Base-by-base conservation (phyloP, 2,113 vertebrate genomes). In the Tachuris rubrigastra region DNA sequence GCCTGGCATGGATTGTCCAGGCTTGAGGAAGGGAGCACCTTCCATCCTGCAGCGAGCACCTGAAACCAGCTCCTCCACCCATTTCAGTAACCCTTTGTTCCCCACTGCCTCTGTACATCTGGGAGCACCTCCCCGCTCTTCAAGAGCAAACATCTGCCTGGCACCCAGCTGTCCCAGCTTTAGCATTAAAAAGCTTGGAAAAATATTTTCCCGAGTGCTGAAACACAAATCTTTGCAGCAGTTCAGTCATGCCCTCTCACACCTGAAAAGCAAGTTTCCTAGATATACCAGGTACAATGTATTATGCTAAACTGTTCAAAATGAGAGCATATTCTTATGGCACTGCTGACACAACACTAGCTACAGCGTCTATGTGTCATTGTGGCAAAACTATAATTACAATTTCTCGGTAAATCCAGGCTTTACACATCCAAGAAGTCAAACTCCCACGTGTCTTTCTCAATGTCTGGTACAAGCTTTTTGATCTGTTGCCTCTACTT, bases 351-450 rank as follows among this genome's bases (percentile, higher is more conserved):
- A 95, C 95, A 91, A 95, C 76, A 89, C 74, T 65, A 97, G 74
- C 66, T 92, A 60, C 85, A 96, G 62, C 2, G 0, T 91, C 82
- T 90, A 55, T 88, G 79, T 93, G 89, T 95, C 92, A 96, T 86
- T 6, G 27, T 90, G 82, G 93, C 89, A 96, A 97, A 96, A 95
- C 96, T 95, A 59, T 94, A 96, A 96, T 95, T 96, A 97, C 91
- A 95, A 87, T 90, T 95, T 95, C 87, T 96, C 28, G 0, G 79
- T 92, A 96, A 95, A 95, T 80, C 77, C 76, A 89, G 79, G 80
- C 90, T 96, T 92, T 94, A 96, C 59, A 83, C 60, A 96, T 74
- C 60, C 58, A 77, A 95, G 87, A 92, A 95, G 91, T 77, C 85
- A 93, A 90, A 95, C 93, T 93, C 93, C 92, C 74, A 96, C 89